Percentiles rank a stretch among this genome's conserved stretches.
phyloP scores from a whole-genome alignment of 2,113 vertebrate species.

The Oriolus oriolus region DNA sequence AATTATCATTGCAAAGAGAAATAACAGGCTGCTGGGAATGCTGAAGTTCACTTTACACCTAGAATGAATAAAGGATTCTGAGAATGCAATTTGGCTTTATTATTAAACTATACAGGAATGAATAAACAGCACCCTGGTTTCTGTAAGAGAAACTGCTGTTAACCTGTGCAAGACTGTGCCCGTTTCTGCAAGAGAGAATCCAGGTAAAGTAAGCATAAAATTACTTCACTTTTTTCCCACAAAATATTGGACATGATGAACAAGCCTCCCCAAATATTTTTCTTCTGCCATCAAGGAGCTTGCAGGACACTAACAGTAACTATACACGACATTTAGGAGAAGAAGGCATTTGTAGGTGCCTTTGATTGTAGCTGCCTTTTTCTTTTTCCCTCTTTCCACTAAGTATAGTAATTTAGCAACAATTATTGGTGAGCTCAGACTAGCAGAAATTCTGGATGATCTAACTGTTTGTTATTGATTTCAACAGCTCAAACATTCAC shows the following conservation, averaged over 20 bases:
- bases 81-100: not conserved
- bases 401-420: not conserved
- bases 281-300: not conserved
- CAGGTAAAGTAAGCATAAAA: not conserved
- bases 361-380: not conserved
- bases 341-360: not conserved
- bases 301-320: not conserved
- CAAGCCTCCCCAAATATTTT: not conserved
- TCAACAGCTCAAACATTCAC: not conserved
- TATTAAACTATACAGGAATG: not conserved
- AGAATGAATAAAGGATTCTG: constrained; percentile 1
- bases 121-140: not conserved
- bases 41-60: not conserved
- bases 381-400: not conserved
- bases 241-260: not conserved
- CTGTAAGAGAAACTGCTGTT: not conserved
- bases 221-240: not conserved
- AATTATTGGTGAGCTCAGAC: not conserved
- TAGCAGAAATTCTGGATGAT: not conserved
- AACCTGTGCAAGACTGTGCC: not conserved
- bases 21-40: not conserved
- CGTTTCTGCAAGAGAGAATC: not conserved
- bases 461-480: not conserved
- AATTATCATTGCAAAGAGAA: not conserved
- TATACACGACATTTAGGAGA: not conserved